Base-by-base conservation (phyloP, 2,797 vertebrate genomes). In the Lemur catta region DNA sequence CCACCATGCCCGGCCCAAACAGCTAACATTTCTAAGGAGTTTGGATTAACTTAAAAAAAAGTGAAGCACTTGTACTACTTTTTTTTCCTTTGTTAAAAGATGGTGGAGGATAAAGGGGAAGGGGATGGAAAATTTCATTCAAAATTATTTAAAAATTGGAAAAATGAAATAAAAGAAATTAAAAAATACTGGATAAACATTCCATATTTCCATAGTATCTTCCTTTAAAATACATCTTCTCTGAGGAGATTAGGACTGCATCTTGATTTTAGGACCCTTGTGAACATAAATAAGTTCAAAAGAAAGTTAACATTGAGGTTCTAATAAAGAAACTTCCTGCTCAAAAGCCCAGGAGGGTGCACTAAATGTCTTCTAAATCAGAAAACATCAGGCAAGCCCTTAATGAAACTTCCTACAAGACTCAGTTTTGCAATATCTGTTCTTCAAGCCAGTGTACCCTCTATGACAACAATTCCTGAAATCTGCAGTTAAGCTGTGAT, bases 391-490 rank as follows among this genome's bases (percentile, higher is more conserved):
- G 57, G 57, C 48, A 10, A 59, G 74, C 61, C 61, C 14, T 20
- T 28, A 6, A 33, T 7, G 59, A 55, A 74, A 18, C 20, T 17
- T 35, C 17, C 41, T 8, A 4, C 2, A 20, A 41, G 41, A 33
- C 94, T 87, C 33, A 4, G 43, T 20, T 15, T 12, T 35, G n/a
- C 35, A 7, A 6, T 6, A 11, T 61, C 72, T 78, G 0, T 22
- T 69, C 63, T 82, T 50, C 12, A 55, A 20, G 52, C n/a, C 6
- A 7, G 28, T 22, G 1, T 7, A 0, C 9, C 15, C 20, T 38
- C 72, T 12, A 0, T 0, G 63, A n/a, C 33, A 20, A 20, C 26
- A 4, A 22, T 52, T 50, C 59, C 55, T 0, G 4, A n/a, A 41
- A 82, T 24, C 74, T 43, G 74, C n/a, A 24, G n/a, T 41, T 18